These are phyloP conservation scores for Torymus texanus DNA, from an alignment of 2,888 invertebrate species.

Conservation along the genomic window DNA sequence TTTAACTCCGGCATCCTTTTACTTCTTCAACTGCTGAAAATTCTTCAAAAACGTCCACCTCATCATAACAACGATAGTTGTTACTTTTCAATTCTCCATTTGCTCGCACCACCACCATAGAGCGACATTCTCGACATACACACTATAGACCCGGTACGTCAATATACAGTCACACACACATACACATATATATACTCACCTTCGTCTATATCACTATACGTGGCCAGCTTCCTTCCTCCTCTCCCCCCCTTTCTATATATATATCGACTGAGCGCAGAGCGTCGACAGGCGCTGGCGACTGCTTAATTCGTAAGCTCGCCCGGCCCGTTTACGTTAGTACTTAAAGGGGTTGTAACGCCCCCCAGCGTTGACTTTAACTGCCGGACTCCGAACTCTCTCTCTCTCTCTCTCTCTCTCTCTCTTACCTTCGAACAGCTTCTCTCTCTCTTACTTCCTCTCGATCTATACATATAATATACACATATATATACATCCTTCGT, in stretches of 20 bases:
- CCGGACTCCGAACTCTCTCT: constrained; percentile 64
- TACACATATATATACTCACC: neutral
- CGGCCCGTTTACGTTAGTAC: constrained; percentile 70
- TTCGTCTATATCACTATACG: neutral
- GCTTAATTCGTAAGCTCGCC: constrained; percentile 68
- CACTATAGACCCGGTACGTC: neutral
- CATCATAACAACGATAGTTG: neutral
- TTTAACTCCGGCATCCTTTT: no score
- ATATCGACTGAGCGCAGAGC: constrained; percentile 5
- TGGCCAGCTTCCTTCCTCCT: neutral
- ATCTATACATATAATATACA: constrained; percentile 18
- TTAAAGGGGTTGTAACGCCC: constrained; percentile 65
- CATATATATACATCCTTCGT: neutral
- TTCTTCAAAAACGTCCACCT: neutral
- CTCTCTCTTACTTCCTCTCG: constrained; percentile 12
- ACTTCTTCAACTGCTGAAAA: neutral
- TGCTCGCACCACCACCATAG: no score
- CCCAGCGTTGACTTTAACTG: constrained; percentile 71
- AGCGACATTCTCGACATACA: neutral
- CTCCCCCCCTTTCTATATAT: neutral
- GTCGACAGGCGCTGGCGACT: constrained; percentile 40
- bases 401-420: constrained; percentile 4
- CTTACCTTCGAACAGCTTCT: constrained; percentile 45
- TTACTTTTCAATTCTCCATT: constrained; percentile 12
- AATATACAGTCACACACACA: neutral